Conservation (phyloP, 2,113 vertebrate species). For the Lepidothrix coronata region DNA sequence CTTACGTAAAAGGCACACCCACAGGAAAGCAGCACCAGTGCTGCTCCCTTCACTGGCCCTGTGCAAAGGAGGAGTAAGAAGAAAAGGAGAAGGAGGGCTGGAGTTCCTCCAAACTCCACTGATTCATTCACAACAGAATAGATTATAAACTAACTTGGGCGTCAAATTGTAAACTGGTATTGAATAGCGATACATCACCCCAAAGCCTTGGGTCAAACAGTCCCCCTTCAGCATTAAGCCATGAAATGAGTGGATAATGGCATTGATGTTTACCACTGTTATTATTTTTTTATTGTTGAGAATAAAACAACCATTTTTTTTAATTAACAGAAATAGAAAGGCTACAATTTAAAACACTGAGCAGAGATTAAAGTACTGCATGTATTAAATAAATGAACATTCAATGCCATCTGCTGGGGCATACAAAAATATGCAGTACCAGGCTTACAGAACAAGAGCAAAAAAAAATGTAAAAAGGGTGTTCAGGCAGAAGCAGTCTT, state of each 20-base stretch:
- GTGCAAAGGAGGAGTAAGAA: neutral
- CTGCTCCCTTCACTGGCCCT: neutral
- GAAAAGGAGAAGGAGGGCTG: neutral
- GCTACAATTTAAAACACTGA: neutral
- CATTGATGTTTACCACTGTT: neutral
- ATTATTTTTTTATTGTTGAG: neutral
- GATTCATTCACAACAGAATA: neutral
- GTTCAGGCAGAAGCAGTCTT: neutral
- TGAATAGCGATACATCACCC: neutral
- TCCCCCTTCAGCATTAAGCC: neutral
- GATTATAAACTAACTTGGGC: neutral
- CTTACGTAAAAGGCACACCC: neutral
- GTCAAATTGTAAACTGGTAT: neutral
- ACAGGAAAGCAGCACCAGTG: neutral
- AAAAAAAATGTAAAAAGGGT: neutral
- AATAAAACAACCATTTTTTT: neutral
- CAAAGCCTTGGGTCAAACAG: neutral
- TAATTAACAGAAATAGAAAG: neutral
- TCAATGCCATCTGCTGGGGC: slow-evolving; percentile 65
- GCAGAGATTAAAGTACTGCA: neutral
- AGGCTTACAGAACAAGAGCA: neutral
- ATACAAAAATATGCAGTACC: neutral
- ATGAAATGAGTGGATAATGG: neutral
- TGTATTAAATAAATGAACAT: slow-evolving; percentile 6
- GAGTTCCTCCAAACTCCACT: neutral